phyloP scores from a whole-genome alignment of 53 echinoderm and acorn worm genomes.

The Temnopleurus reevesii region DNA sequence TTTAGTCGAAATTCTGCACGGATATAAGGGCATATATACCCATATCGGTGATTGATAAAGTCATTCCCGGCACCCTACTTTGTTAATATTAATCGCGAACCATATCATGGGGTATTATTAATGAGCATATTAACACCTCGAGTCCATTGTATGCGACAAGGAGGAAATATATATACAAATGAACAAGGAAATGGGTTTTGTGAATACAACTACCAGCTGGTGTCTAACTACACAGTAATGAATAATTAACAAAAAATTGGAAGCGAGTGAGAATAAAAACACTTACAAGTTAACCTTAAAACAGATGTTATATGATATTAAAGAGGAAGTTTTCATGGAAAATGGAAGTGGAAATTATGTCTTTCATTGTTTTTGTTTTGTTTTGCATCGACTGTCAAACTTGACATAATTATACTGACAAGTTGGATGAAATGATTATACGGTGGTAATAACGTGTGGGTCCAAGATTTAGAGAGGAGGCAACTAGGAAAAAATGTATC shows the following conservation, averaged over 20 bases:
- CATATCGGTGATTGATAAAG: neutral
- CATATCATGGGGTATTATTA: neutral
- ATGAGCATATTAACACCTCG: conserved; percentile 19
- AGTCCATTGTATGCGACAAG: conserved; percentile 11
- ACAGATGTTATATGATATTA: too few relatives aligned
- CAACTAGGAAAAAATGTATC: too few relatives aligned
- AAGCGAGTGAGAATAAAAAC: neutral
- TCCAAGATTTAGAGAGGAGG: too few relatives aligned
- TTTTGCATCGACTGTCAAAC: too few relatives aligned
- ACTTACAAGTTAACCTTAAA: neutral
- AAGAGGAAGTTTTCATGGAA: too few relatives aligned
- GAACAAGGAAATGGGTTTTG: neutral
- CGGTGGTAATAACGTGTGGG: too few relatives aligned
- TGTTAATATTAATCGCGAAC: conserved; percentile 22
- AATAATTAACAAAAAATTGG: conserved; percentile 10
- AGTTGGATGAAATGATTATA: too few relatives aligned
- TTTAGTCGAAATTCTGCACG: neutral
- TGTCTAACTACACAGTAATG: conserved; percentile 1
- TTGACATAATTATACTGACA: too few relatives aligned
- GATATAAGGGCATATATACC: neutral
- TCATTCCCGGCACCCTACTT: neutral
- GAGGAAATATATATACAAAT: neutral
- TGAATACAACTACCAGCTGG: neutral
- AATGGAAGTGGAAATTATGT: too few relatives aligned
- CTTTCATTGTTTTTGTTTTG: too few relatives aligned